Conservation (phyloP, 2,797 vertebrate genomes). For the Spheniscus humboldti region DNA sequence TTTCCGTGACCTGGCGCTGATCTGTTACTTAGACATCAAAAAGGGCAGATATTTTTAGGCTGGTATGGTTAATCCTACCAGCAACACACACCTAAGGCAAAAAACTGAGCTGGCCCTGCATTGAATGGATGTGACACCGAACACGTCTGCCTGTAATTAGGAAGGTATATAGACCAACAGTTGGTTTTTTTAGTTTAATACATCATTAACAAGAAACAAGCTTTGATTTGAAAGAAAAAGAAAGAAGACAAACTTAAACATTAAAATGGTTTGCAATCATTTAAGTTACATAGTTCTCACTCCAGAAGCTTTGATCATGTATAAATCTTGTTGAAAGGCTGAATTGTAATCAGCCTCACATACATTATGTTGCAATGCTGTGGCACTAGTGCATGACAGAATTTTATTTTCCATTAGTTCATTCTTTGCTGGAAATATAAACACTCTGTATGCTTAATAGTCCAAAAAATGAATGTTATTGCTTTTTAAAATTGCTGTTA, state of each 20-base stretch:
- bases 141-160: constrained; percentile 7
- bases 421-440: constrained; percentile 62
- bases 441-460: constrained; percentile 62
- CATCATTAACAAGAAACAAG: constrained; percentile 21
- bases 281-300: constrained; percentile 53
- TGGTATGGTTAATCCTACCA: not conserved
- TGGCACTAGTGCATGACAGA: constrained; percentile 14
- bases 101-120: not conserved
- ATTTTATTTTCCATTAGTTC: constrained; percentile 61
- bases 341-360: constrained; percentile 49
- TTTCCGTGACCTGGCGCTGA: not conserved
- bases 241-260: constrained; percentile 36
- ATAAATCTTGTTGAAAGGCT: constrained; percentile 54
- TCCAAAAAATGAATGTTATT: constrained; percentile 47
- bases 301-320: constrained; percentile 49
- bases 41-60: not conserved
- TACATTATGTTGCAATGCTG: constrained; percentile 33
- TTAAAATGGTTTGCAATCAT: constrained; percentile 47
- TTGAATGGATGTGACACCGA: not conserved
- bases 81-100: not conserved
- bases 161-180: not conserved
- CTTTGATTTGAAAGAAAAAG: not conserved
- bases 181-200: not conserved
- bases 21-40: not conserved
- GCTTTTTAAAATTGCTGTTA: constrained; percentile 58